Evolutionary conservation across 2,888 invertebrate species (phyloP), one percentile per base, ranked within the genome.

Genomic region (Deilephila elpenor): DNA sequence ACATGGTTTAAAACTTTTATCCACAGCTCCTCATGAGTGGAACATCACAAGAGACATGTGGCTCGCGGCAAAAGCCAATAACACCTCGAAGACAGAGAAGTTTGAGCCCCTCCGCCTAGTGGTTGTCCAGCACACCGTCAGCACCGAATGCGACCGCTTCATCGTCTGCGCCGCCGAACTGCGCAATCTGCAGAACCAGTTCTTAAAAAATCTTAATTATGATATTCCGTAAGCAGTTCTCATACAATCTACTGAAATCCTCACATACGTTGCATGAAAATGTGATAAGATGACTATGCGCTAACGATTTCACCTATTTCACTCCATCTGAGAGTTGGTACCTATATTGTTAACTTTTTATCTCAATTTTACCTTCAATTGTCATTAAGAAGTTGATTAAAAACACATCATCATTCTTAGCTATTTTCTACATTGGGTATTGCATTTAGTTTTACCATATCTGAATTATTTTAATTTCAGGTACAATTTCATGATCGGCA

Each of bases 401-500:
- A n/a, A n/a, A n/a, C n/a, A n/a, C 2, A 2, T 32, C 32, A 32
- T 32, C 2, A 32, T 32, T 32, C 32, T 5, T 32, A 32, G 3
- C 32, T 32, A 32, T 32, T 32, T 32, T 44, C 44, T 11, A 3
- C 3, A 14, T 14, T 3, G 3, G 11, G 3, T 3, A 44, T 44
- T 44, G 11, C 14, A 11, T 44, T 14, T 14, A 44, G 44, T 44
- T 44, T 44, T 44, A 44, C 11, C 14, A 44, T 3, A 11, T 44
- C 44, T 44, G 44, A 44, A 11, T 11, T 11, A 44, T 11, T 2
- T 70, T 51, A 14, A 17, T 29, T 67, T 56, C 80, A 91, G 90
- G 0, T 96, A 96, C 80, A 96, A 95, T 82, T 96, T 96, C 79
- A 75, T 96, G 19, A 90, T 96, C 6, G 96, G 96, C 5, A 96